phyloP scores from a whole-genome alignment of 1,140 invertebrate species.

The Amyelois transitella region DNA sequence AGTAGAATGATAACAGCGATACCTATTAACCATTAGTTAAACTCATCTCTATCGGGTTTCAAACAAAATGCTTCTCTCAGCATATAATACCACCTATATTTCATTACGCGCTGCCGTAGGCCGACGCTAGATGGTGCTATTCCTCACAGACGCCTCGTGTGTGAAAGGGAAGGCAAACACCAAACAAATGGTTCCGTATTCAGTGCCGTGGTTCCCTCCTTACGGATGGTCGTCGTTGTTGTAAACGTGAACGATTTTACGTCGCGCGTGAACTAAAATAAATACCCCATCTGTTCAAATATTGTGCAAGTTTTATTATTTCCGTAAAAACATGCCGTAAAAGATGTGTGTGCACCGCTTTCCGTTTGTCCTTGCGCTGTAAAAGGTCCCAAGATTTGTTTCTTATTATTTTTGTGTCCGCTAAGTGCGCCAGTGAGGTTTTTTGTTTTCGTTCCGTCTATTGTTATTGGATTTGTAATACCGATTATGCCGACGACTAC shows the following conservation, averaged over 20 bases:
- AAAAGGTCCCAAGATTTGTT: constrained; percentile 24
- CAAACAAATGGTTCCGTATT: constrained; percentile 40
- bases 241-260: constrained; percentile 16
- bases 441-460: constrained; percentile 58
- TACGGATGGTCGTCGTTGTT: constrained; percentile 20
- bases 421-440: constrained; percentile 45
- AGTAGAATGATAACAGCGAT: too few relatives aligned
- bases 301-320: constrained; percentile 63
- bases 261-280: constrained; percentile 63
- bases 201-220: constrained; percentile 54
- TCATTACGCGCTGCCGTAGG: not conserved
- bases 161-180: constrained; percentile 46
- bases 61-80: too few relatives aligned
- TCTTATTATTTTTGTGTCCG: constrained; percentile 45
- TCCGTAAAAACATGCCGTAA: constrained; percentile 30
- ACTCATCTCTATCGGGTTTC: too few relatives aligned
- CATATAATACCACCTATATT: too few relatives aligned
- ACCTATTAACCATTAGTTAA: too few relatives aligned
- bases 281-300: constrained; percentile 64
- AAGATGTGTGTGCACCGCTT: constrained; percentile 43
- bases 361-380: constrained; percentile 16
- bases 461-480: constrained; percentile 66
- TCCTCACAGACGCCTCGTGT: constrained; percentile 6
- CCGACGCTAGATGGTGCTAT: constrained; percentile 35
- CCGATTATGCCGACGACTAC: constrained; percentile 52